A percentile compares a stretch with the other conserved stretches of the same genome.
These are phyloP conservation scores for Acanthurus leucopareius DNA, from an alignment of 2,797 vertebrate species.

Conservation along the genomic window DNA sequence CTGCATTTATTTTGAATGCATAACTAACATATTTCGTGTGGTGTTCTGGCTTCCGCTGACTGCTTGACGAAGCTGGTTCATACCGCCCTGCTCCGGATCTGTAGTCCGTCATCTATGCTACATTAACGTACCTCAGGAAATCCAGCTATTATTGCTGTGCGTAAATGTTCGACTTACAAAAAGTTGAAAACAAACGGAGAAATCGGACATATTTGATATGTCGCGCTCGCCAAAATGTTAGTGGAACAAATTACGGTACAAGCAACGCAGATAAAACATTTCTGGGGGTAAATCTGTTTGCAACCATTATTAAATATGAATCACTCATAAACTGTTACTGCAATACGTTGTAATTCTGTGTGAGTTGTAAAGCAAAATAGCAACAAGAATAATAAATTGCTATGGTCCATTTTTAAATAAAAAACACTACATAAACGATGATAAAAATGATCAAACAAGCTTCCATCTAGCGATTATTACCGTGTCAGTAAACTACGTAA, in stretches of 20 bases:
- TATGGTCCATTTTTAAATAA: neutral
- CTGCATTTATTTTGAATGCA: slow-evolving; percentile 52
- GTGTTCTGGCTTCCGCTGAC: neutral
- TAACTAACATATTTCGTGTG: fast-evolving
- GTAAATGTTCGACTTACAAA: neutral
- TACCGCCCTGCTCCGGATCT: slow-evolving; percentile 68
- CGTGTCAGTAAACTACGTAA: fast-evolving
- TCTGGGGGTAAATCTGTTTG: neutral
- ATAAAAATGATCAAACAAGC: neutral
- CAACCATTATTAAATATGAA: too few relatives aligned
- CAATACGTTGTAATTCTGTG: neutral
- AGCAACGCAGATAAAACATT: neutral
- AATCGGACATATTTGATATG: fast-evolving
- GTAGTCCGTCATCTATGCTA: neutral
- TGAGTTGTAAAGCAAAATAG: neutral
- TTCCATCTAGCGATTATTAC: too few relatives aligned
- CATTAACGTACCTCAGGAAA: slow-evolving; percentile 6
- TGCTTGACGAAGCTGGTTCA: slow-evolving; percentile 54
- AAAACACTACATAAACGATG: neutral
- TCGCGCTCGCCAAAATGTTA: fast-evolving
- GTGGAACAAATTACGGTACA: neutral
- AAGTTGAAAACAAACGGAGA: neutral
- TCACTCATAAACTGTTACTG: neutral
- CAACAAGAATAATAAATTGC: neutral
- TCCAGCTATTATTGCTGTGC: fast-evolving